A percentile compares a stretch with the other conserved stretches of the same genome.
Conservation (phyloP, 2,888 invertebrate genomes). For the Hirtodrosophila trivittata region DNA sequence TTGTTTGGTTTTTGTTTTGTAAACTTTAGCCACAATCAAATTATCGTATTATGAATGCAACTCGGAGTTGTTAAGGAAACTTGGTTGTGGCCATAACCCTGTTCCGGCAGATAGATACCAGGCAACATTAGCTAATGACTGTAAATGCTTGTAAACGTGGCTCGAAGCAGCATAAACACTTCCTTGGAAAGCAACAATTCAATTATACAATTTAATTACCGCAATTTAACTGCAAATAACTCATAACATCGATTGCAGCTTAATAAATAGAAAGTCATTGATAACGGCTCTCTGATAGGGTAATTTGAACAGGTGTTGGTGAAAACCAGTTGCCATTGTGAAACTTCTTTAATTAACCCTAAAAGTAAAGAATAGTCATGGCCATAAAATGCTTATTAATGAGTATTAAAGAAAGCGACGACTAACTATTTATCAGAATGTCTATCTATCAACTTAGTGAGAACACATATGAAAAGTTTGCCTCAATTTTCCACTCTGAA, state of each 20-base stretch:
- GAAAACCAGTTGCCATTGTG: too few species aligned
- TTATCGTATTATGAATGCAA: background rate
- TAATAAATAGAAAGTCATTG: background rate
- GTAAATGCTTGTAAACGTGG: conserved; percentile 28
- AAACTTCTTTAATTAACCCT: too few species aligned
- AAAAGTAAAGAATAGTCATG: too few species aligned
- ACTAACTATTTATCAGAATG: too few species aligned
- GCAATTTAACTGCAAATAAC: conserved; percentile 3
- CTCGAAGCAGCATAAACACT: conserved; percentile 21
- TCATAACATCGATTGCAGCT: background rate
- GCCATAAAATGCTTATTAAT: too few species aligned
- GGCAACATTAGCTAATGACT: conserved; percentile 33
- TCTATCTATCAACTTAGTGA: too few species aligned
- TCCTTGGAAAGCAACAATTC: conserved; percentile 29
- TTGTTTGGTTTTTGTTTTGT: conserved; percentile 12
- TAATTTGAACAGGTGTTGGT: too few species aligned
- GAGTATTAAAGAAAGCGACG: too few species aligned
- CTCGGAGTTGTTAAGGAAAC: too few species aligned
- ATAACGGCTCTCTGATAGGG: background rate
- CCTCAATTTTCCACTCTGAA: too few species aligned
- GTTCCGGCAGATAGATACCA: conserved; percentile 6
- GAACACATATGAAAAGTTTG: too few species aligned
- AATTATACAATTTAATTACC: conserved; percentile 17
- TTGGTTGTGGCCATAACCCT: conserved; percentile 21
- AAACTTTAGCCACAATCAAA: conserved; percentile 16